Percentiles rank a stretch among this genome's conserved stretches.
Conservation (phyloP, 1,140 invertebrate genomes). For the Vanessa atalanta region DNA sequence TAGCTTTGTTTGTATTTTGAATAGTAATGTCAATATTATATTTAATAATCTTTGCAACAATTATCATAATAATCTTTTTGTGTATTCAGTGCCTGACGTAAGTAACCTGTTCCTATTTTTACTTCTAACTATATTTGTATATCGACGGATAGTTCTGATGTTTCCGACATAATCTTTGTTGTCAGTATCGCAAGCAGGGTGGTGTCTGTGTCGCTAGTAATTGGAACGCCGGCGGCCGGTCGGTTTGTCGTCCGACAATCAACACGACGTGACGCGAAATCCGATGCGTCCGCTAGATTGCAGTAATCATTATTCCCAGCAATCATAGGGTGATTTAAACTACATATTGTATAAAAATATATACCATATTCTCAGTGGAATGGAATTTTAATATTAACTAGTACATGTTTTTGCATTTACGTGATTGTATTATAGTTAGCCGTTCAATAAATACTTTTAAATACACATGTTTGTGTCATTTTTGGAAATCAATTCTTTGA, state of each 20-base stretch:
- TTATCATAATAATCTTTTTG: too few relatives aligned
- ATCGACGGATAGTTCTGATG: background rate
- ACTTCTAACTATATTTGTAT: too few relatives aligned
- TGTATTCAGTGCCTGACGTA: too few relatives aligned
- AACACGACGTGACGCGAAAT: constrained; percentile 75
- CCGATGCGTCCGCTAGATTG: constrained; percentile 65
- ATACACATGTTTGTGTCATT: too few relatives aligned
- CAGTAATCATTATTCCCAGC: constrained; percentile 61
- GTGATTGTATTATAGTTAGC: constrained; percentile 3
- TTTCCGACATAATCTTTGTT: constrained; percentile 44
- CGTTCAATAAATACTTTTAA: background rate
- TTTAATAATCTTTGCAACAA: too few relatives aligned
- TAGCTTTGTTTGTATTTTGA: too few relatives aligned
- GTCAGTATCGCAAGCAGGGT: constrained; percentile 40
- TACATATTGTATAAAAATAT: constrained; percentile 30
- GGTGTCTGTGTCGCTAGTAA: constrained; percentile 69
- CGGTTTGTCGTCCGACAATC: constrained; percentile 73
- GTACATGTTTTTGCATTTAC: background rate
- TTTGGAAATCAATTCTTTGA: too few relatives aligned
- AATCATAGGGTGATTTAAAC: constrained; percentile 57
- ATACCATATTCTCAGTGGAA: background rate
- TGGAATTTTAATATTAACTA: constrained; percentile 17
- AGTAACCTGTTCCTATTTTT: too few relatives aligned
- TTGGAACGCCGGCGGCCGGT: constrained; percentile 69
- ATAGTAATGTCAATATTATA: too few relatives aligned